These are phyloP conservation scores for Diaphora mendica DNA, from an alignment of 2,888 invertebrate genomes.

Conservation along the genomic window DNA sequence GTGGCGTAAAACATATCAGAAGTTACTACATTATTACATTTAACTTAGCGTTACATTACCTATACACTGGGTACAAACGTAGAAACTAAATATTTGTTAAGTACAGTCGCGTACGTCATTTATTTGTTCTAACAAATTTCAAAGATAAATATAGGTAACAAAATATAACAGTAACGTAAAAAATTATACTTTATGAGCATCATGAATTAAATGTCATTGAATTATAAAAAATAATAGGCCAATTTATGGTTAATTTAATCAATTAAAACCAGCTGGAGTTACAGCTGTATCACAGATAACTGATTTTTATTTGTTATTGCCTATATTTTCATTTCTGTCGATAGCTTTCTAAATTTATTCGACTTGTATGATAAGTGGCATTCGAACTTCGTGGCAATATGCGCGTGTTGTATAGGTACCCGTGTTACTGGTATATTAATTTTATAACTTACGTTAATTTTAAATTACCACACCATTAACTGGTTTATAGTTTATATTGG, in stretches of 20 bases:
- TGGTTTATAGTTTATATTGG: constrained; percentile 66
- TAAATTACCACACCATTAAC: constrained; percentile 72
- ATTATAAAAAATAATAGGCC: constrained; percentile 33
- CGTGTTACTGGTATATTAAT: constrained; percentile 56
- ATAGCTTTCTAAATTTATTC: constrained; percentile 71
- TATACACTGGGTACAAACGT: constrained; percentile 14
- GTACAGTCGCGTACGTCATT: constrained; percentile 13
- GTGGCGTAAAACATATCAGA: constrained; percentile 8
- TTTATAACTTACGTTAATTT: constrained; percentile 51
- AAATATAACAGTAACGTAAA: neutral
- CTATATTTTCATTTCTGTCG: constrained; percentile 62
- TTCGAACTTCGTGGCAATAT: constrained; percentile 60
- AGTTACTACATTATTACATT: constrained; percentile 16
- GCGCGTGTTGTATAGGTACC: constrained; percentile 52
- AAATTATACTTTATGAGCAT: constrained; percentile 21
- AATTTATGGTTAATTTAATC: constrained; percentile 47
- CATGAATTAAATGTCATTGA: constrained; percentile 16
- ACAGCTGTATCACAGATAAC: constrained; percentile 52
- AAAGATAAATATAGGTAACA: constrained; percentile 3
- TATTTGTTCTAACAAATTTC: neutral
- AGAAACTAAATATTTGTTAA: constrained; percentile 32
- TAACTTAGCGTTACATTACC: constrained; percentile 21
- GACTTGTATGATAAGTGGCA: constrained; percentile 65
- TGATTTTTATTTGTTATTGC: constrained; percentile 59
- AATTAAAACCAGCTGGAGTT: constrained; percentile 55